phyloP scores from a whole-genome alignment of 2,113 vertebrate species.

The Neolamprologus sp. region DNA sequence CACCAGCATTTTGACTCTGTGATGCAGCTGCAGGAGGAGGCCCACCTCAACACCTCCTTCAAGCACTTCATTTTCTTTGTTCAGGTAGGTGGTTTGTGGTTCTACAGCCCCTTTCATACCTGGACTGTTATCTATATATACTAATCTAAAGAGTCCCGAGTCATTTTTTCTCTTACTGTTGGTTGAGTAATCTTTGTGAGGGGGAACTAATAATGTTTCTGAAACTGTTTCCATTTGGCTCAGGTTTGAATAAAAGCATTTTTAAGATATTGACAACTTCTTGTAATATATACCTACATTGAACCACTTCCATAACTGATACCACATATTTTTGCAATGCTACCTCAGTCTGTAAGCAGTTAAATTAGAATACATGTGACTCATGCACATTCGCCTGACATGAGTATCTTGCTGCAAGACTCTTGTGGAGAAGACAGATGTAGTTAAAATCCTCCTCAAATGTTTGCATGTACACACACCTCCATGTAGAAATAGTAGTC shows the following conservation, averaged over 20 bases:
- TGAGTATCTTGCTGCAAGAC: background rate
- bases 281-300: background rate
- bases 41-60: constrained; percentile 97
- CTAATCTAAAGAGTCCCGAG: background rate
- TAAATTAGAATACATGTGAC: background rate
- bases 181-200: background rate
- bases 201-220: background rate
- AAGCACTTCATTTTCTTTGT: constrained; percentile 99
- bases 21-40: constrained; percentile 95
- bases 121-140: background rate
- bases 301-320: background rate
- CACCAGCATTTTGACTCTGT: constrained; percentile 96
- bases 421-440: background rate
- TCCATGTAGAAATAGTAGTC: background rate
- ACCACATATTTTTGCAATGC: background rate
- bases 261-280: background rate
- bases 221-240: background rate
- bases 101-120: background rate
- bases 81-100: constrained; percentile 70
- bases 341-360: background rate
- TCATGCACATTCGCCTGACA: background rate
- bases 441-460: background rate
- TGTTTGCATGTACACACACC: background rate
- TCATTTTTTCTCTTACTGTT: background rate
- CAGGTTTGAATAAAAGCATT: background rate